Percentiles rank a stretch among this genome's conserved stretches.
These are phyloP conservation scores for Pollicipes pollicipes DNA, from an alignment of 1,140 invertebrate genomes.

Conservation along the genomic window DNA sequence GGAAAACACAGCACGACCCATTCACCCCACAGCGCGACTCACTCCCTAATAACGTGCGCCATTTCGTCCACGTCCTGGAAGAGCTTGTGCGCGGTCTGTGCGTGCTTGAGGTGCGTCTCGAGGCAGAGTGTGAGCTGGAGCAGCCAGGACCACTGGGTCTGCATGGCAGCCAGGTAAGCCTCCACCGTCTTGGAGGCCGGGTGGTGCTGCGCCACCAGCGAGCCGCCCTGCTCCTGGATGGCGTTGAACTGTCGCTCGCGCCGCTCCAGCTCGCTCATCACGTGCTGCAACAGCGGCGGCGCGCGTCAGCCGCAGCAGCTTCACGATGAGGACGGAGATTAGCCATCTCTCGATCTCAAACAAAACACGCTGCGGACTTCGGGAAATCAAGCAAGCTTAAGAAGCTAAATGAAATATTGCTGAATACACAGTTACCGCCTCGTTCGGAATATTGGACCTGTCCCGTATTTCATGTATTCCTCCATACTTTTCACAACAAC, in stretches of 20 bases:
- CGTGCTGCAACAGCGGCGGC: constrained; percentile 45
- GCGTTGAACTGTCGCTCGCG: constrained; percentile 88
- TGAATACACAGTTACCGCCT: no score
- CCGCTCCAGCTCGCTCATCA: constrained; percentile 89
- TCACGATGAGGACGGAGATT: no score
- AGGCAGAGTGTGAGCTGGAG: constrained; percentile 81
- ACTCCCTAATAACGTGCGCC: not conserved
- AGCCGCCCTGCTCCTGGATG: constrained; percentile 85
- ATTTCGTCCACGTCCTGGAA: constrained; percentile 55
- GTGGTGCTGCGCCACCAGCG: constrained; percentile 80
- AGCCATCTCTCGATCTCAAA: no score
- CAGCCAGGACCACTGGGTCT: constrained; percentile 94
- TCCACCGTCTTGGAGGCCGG: constrained; percentile 89
- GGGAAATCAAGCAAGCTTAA: no score
- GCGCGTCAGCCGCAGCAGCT: no score
- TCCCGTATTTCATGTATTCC: no score
- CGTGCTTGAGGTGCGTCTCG: constrained; percentile 83
- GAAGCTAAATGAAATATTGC: no score
- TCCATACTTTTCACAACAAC: no score
- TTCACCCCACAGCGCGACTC: not conserved
- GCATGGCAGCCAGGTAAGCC: constrained; percentile 83
- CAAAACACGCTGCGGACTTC: no score
- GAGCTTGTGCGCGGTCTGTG: constrained; percentile 76
- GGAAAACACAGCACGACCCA: no score
- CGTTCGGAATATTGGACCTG: no score